Conservation (phyloP, 1,140 invertebrate genomes). For the Hyles vespertilio region DNA sequence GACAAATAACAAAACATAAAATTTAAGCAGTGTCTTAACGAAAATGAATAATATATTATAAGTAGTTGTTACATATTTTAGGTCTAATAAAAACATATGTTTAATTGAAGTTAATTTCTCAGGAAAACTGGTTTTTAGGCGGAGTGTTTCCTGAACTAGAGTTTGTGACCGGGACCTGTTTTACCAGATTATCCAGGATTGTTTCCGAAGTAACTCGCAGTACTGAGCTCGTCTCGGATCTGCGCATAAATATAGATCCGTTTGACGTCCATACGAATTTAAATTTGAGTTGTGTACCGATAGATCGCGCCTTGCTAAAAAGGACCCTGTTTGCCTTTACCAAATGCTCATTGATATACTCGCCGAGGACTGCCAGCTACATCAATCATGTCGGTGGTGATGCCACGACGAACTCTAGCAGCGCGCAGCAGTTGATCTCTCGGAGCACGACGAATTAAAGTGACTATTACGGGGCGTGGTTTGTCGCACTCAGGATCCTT, state of each 20-base stretch:
- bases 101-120: too few species aligned
- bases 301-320: slow-evolving; percentile 8
- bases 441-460: slow-evolving; percentile 6
- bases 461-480: slow-evolving; percentile 7
- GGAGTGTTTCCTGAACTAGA: too few species aligned
- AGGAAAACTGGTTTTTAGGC: too few species aligned
- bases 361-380: slow-evolving; percentile 3
- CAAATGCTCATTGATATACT: slow-evolving; percentile 12
- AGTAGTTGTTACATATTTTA: too few species aligned
- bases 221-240: slow-evolving; percentile 12
- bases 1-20: too few species aligned
- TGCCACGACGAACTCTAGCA: slow-evolving; percentile 6
- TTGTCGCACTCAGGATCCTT: not conserved
- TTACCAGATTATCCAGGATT: slow-evolving; percentile 1
- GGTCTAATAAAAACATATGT: too few species aligned
- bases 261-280: slow-evolving; percentile 12
- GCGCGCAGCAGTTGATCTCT: slow-evolving; percentile 11
- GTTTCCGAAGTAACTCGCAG: slow-evolving; percentile 2
- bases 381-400: slow-evolving; percentile 10
- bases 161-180: not conserved
- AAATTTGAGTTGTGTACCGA: slow-evolving; percentile 4
- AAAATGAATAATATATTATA: too few species aligned
- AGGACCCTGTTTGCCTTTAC: slow-evolving; percentile 11
- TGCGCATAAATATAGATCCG: slow-evolving; percentile 12
- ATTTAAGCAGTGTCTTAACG: too few species aligned